Evolutionary conservation across 2,888 invertebrate genomes (phyloP), one percentile per base, ranked within the genome.

Genomic region (Parthenolecanium corni): DNA sequence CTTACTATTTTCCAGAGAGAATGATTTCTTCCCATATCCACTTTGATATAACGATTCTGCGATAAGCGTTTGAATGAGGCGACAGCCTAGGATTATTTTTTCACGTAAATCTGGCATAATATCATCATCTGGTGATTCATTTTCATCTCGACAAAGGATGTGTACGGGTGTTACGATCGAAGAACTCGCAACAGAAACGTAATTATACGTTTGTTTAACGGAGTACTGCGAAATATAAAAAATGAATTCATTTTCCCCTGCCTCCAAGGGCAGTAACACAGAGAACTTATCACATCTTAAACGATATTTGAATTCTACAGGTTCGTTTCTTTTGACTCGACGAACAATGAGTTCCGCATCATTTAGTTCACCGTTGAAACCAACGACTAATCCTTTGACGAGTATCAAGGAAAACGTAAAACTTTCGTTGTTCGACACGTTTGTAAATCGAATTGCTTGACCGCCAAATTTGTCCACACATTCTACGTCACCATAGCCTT

Each of bases 21-120:
- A 95, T 1, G 92, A 89, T 76, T 86, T 85, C 66, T 86, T 76
- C 1, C 81, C 83, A 62, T 86, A 80, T 12, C 85, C 86, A 68
- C 84, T 82, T 72, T 91, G 88, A 67, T 81, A 79, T 23, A 95
- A 75, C 73, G 91, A 93, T 74, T 94, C 91, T 0, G 90, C 90
- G 66, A 87, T 86, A 67, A 94, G 77, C 65, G 85, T 82, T 75
- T 95, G 95, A 65, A 94, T 80, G 56, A 95, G 76, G 70, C 49
- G 36, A 23, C 61, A 61, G 21, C 49, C 61, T 5, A 61, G 14
- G 9, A 24, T 3, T n/a, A 61, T 51, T 51, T 51, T 61, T 23
- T 36, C 23, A 12, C 36, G 36, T 36, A 61, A 49, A 6, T 38
- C 49, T 11, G 18, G 14, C 20, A 21, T 4, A 21, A 20, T 38